These are phyloP conservation scores for Conus ventricosus DNA, from an alignment of 1,140 invertebrate genomes.

Conservation along the genomic window DNA sequence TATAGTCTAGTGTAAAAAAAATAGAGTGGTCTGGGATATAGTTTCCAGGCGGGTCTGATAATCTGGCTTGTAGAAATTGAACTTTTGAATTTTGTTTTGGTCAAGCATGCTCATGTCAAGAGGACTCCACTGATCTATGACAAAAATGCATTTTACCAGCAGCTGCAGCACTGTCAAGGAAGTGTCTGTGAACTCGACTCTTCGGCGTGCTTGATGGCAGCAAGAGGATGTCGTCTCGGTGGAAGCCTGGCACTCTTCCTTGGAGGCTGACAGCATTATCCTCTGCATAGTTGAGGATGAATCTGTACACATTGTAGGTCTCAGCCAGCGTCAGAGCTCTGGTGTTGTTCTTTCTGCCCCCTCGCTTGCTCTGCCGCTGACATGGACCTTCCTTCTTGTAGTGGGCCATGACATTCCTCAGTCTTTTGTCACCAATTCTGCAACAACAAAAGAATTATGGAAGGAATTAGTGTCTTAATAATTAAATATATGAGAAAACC, in stretches of 20 bases:
- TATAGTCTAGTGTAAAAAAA: too few species aligned
- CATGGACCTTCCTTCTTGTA: slow-evolving; percentile 40
- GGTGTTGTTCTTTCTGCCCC: slow-evolving; percentile 33
- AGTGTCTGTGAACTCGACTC: slow-evolving; percentile 59
- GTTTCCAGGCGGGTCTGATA: too few species aligned
- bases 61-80: too few species aligned
- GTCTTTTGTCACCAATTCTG: slow-evolving; percentile 34
- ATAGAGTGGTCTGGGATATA: too few species aligned
- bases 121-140: too few species aligned
- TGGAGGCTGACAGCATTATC: slow-evolving; percentile 49
- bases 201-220: slow-evolving; percentile 82
- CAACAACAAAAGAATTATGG: background rate
- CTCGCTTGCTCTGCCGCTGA: slow-evolving; percentile 24
- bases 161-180: slow-evolving; percentile 22
- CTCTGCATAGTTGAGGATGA: slow-evolving; percentile 47
- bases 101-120: too few species aligned
- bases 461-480: background rate
- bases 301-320: slow-evolving; percentile 39
- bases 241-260: slow-evolving; percentile 53
- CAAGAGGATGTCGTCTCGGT: slow-evolving; percentile 41
- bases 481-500: too few species aligned
- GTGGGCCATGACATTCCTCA: slow-evolving; percentile 35
- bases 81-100: too few species aligned
- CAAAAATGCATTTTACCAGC: too few species aligned
- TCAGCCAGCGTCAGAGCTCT: slow-evolving; percentile 39